Evolutionary conservation across 2,113 vertebrate species (phyloP), one percentile per base, ranked within the genome.

Genomic region (Chaetodon auriga): DNA sequence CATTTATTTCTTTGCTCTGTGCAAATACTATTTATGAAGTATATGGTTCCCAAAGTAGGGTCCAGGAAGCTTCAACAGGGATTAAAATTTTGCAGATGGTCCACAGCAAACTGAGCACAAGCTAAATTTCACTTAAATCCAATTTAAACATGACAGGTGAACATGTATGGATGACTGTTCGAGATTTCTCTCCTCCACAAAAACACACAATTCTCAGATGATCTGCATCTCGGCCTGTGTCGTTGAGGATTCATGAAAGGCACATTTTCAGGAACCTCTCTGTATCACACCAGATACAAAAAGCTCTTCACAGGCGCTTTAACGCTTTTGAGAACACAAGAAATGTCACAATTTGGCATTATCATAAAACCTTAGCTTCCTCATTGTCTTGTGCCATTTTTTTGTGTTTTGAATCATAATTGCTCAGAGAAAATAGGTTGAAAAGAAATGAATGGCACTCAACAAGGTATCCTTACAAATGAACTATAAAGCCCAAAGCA

Each of bases 331-430:
- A 66, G 8, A 62, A 7, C 13, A 23, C 16, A 41, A 45, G 62
- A 89, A 83, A 83, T 85, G 79, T 82, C 82, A 87, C 21, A 57
- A 25, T 60, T 35, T 74, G 72, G 15, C 54, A 74, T 87, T 61
- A 66, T 21, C 35, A 23, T 36, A 57, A 83, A 68, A 23, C 16
- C 7, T 13, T 70, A 15, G 7, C 57, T 18, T 41, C 35, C 4
- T 12, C 30, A 45, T 14, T 25, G 6, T 63, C 18, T 51, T 4
- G 14, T 35, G 46, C 21, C 36, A 25, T 53, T 61, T 58, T 58
- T n/a, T 35, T 45, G 3, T 51, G 53, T 38, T 11, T 15, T 45
- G 14, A 69, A 43, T 54, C 35, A 14, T 46, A 53, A 55, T 15
- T 68, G 48, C 38, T 36, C 13, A 16, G 18, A 35, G 25, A 45